A percentile compares a stretch with the other conserved stretches of the same genome.
Evolutionary conservation across 2,888 invertebrate species (phyloP).

Genomic region (Cetonia aurata): DNA sequence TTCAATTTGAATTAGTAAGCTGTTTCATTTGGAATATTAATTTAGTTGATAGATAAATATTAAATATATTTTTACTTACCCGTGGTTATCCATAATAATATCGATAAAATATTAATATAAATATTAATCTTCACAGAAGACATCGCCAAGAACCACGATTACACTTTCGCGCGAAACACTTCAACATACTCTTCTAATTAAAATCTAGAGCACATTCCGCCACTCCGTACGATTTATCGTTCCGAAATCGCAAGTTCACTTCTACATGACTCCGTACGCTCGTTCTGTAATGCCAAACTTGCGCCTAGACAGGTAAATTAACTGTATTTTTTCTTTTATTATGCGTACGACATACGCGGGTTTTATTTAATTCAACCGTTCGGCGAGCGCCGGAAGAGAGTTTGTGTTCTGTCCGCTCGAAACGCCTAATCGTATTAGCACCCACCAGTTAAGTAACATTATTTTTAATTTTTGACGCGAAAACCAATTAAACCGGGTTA

Average conservation of each 20-base stretch:
- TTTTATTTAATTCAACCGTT: conserved; percentile 24
- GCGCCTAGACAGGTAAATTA: conserved; percentile 33
- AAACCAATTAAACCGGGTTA: no score
- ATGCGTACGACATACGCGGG: conserved; percentile 22
- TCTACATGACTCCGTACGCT: conserved; percentile 15
- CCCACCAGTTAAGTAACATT: background rate
- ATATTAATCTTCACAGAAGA: no score
- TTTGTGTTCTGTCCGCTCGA: conserved; percentile 1
- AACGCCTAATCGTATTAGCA: background rate
- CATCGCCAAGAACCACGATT: background rate
- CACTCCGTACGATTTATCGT: conserved; percentile 6
- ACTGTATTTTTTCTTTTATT: conserved; percentile 42
- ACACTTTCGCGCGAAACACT: conserved; percentile 23
- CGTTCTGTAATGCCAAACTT: conserved; percentile 41
- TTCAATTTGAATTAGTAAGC: no score
- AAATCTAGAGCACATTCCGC: conserved; percentile 13
- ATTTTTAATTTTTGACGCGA: background rate
- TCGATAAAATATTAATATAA: background rate
- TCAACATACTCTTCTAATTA: conserved; percentile 18
- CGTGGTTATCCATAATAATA: background rate
- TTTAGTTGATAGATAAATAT: no score
- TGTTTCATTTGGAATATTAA: no score
- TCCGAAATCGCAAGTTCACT: conserved; percentile 28
- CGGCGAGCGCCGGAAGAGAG: no score
- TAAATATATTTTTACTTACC: background rate